Conservation (phyloP, 2,888 invertebrate genomes). For the Hypercompe scribonia region DNA sequence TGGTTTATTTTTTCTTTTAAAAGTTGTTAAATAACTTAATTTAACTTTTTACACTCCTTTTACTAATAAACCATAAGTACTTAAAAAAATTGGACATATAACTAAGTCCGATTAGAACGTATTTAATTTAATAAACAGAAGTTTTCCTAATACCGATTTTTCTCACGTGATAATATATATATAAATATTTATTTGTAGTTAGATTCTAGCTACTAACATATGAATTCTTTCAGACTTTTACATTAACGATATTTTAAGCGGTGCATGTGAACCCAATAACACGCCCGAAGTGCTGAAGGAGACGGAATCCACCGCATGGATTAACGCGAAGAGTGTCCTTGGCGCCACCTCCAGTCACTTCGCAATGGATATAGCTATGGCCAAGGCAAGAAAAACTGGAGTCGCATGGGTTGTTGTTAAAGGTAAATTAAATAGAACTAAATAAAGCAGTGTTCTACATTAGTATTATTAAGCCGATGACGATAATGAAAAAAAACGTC, state of each 20-base stretch:
- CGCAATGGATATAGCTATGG: conserved; percentile 92
- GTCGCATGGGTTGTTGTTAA: conserved; percentile 94
- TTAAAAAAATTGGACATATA: no score
- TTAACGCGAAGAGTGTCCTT: conserved; percentile 93
- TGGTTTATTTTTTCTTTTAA: no score
- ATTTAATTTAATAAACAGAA: no score
- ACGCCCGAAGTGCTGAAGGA: conserved; percentile 90
- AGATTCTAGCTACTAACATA: background rate
- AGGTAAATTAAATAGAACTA: conserved; percentile 71
- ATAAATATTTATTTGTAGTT: background rate
- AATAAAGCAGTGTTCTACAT: no score
- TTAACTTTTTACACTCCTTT: no score
- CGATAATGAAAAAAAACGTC: no score
- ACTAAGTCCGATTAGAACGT: no score
- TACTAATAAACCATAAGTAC: no score
- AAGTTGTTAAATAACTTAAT: no score
- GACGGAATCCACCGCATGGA: conserved; percentile 89
- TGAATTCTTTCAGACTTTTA: conserved; percentile 89
- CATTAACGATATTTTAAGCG: conserved; percentile 90
- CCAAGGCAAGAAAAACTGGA: conserved; percentile 92
- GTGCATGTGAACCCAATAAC: conserved; percentile 88
- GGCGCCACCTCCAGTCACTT: conserved; percentile 93
- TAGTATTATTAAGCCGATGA: no score
- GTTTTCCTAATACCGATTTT: no score
- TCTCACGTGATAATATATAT: no score